A percentile compares a stretch with the other conserved stretches of the same genome.
Evolutionary conservation across 2,797 vertebrate genomes (phyloP).

Genomic region (Coccyzus lansbergi): DNA sequence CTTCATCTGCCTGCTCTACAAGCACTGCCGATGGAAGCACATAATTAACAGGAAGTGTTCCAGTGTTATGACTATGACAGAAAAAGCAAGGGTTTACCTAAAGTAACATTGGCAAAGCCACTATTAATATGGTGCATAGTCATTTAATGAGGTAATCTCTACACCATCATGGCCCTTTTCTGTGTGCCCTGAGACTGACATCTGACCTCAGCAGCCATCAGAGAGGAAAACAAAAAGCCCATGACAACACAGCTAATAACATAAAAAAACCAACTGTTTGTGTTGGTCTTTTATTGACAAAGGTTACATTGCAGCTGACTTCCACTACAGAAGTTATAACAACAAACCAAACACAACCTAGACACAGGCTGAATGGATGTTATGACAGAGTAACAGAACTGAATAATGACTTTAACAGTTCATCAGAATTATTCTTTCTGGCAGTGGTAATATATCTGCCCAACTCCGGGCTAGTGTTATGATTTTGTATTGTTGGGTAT

Average conservation of each 20-base stretch:
- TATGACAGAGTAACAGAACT: constrained; percentile 40
- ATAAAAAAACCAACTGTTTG: constrained; percentile 28
- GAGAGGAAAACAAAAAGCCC: constrained; percentile 59
- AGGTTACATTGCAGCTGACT: constrained; percentile 32
- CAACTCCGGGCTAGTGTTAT: constrained; percentile 3
- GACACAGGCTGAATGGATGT: constrained; percentile 50
- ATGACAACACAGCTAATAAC: constrained; percentile 10
- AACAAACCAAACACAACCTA: constrained; percentile 50
- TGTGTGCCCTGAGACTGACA: constrained; percentile 28
- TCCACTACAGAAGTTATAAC: constrained; percentile 44
- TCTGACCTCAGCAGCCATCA: constrained; percentile 63
- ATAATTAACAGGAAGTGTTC: constrained; percentile 60
- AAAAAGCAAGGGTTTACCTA: constrained; percentile 69
- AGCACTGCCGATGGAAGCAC: not conserved
- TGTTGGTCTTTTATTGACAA: constrained; percentile 45
- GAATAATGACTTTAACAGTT: constrained; percentile 51
- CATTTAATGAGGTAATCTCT: constrained; percentile 66
- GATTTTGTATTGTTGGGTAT: constrained; percentile 14
- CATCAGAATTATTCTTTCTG: constrained; percentile 58
- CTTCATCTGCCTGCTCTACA: not conserved
- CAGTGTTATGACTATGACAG: constrained; percentile 60
- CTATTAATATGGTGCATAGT: constrained; percentile 47
- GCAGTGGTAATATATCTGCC: constrained; percentile 22
- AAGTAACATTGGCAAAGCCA: constrained; percentile 60
- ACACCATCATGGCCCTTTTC: not conserved